phyloP scores from a whole-genome alignment of 2,888 invertebrate genomes.

The Zele albiditarsus region DNA sequence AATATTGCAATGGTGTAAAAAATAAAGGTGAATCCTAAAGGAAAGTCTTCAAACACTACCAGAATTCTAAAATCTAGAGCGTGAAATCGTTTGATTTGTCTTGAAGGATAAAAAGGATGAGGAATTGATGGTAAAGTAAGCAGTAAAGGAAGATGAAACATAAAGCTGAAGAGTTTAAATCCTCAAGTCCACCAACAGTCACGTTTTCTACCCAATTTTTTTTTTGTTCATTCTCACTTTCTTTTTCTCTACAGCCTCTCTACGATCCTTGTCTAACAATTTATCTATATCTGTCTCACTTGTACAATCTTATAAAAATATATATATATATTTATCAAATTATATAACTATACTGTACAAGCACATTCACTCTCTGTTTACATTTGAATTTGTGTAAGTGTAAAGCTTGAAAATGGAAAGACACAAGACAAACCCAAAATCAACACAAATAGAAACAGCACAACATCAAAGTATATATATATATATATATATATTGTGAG shows the following conservation, averaged over 20 bases:
- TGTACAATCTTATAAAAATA: background rate
- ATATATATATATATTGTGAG: background rate
- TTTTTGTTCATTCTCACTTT: background rate
- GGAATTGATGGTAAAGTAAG: background rate
- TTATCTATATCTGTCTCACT: background rate
- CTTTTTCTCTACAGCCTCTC: background rate
- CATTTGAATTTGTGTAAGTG: background rate
- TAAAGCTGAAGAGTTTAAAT: conserved; percentile 30
- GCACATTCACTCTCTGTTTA: background rate
- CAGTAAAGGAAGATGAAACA: background rate
- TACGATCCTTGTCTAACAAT: background rate
- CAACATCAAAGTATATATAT: background rate
- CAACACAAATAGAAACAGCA: background rate
- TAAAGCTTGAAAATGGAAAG: background rate
- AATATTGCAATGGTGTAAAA: background rate
- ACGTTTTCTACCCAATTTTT: conserved; percentile 53
- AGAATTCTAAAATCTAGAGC: conserved; percentile 63
- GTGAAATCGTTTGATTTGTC: conserved; percentile 70
- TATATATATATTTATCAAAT: background rate
- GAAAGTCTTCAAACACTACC: conserved; percentile 40
- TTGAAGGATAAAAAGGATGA: too few species aligned
- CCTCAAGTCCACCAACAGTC: conserved; percentile 60
- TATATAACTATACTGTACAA: background rate
- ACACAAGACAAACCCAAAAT: background rate
- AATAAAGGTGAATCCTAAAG: background rate